Evolutionary conservation across 1,140 invertebrate genomes (phyloP), one percentile per base, ranked within the genome.

Genomic region (Tetramorium simillimum): DNA sequence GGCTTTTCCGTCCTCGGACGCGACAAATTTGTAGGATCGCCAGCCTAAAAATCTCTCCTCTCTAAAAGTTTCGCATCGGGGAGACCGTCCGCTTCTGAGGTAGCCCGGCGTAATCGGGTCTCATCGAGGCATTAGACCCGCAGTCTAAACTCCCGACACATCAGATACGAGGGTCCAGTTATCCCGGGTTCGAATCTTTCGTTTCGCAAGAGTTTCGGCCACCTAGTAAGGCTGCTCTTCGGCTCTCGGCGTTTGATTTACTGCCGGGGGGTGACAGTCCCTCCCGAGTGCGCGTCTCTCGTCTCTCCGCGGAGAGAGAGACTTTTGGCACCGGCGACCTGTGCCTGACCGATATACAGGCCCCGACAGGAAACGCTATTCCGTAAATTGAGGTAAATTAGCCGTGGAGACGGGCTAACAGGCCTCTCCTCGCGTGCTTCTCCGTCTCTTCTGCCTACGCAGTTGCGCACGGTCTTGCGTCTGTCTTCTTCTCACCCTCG

Each of bases 361-460:
- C 90, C 82, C 88, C 86, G 90, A 88, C 90, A 91, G 93, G 93
- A 93, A 93, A 93, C 90, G 88, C 88, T 93, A 93, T 93, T 93
- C 92, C 92, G 91, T 92, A 93, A 93, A 93, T 93, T 93, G 92
- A 93, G 90, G 92, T 92, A 93, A 93, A 93, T 93, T 93, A 93
- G 76, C 80, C 72, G 70, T 88, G 88, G 86, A 90, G 91, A 93
- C 92, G 86, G 85, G 43, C 77, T 90, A 85, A 92, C 77, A 91
- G 75, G 51, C 76, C 76, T 88, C 88, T 91, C 80, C 86, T 80
- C 73, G 85, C 84, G 76, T 60, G 65, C 49, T 28, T 84, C 80
- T 70, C 24, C 80, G 80, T 84, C 80, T 82, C 67, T 14, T 72
- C 67, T 92, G 90, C 92, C 92, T 93, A 93, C 91, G 92, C 92